Conservation (phyloP, 2,113 vertebrate species). For the Podiceps cristatus region DNA sequence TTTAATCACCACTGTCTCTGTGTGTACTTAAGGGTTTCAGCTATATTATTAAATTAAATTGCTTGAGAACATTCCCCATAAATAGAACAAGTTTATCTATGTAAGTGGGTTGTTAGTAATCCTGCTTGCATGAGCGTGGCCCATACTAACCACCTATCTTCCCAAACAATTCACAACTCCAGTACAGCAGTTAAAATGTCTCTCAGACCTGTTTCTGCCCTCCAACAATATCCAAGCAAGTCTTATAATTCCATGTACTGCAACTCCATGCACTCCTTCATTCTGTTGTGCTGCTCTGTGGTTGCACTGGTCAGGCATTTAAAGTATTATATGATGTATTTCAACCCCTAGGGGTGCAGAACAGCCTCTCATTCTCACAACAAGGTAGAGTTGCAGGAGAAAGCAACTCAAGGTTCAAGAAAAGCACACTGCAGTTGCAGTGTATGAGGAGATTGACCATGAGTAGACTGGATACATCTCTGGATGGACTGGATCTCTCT, state of each 20-base stretch:
- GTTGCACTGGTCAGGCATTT: not conserved
- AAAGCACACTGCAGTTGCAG: not conserved
- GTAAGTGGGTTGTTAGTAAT: not conserved
- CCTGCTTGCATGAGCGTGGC: not conserved
- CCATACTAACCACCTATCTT: not conserved
- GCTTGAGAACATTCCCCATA: not conserved
- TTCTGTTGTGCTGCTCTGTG: not conserved
- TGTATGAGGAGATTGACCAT: not conserved
- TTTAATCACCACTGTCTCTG: not conserved
- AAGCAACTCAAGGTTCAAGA: not conserved
- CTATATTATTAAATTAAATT: not conserved
- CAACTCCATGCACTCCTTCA: not conserved
- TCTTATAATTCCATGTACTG: not conserved
- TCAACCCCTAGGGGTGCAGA: not conserved
- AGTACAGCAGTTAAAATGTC: not conserved
- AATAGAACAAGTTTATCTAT: not conserved
- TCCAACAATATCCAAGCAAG: not conserved
- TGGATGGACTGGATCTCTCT: not conserved
- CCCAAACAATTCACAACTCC: not conserved
- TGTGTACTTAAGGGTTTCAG: not conserved
- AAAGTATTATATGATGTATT: not conserved
- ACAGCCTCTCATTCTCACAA: not conserved
- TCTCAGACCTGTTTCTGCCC: not conserved
- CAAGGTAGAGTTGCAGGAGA: not conserved
- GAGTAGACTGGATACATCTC: not conserved